A percentile compares a stretch with the other conserved stretches of the same genome.
These are phyloP conservation scores for Poecilus cupreus DNA, from an alignment of 2,888 invertebrate species.

Conservation along the genomic window DNA sequence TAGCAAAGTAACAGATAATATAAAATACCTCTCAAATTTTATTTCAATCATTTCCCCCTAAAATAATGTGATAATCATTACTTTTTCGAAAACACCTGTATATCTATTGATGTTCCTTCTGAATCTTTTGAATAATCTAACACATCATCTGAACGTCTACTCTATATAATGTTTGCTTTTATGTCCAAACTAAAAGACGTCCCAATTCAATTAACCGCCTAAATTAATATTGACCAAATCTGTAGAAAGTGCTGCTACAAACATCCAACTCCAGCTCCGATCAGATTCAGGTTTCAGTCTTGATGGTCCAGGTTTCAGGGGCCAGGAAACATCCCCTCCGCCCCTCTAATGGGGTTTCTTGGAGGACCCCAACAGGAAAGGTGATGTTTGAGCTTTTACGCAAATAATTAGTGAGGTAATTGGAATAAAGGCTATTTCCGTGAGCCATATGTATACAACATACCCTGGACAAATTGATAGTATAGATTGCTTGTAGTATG, in stretches of 20 bases:
- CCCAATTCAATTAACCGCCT: constrained; percentile 63
- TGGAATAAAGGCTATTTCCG: constrained; percentile 53
- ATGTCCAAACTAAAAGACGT: constrained; percentile 61
- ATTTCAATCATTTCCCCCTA: no score
- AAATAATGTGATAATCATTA: no score
- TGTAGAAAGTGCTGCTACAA: constrained; percentile 51
- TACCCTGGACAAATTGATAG: constrained; percentile 1
- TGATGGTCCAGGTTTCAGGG: not conserved
- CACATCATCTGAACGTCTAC: no score
- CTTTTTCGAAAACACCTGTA: no score
- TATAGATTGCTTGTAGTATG: not conserved
- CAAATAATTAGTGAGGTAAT: constrained; percentile 53
- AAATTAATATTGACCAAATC: constrained; percentile 69
- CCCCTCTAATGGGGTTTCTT: no score
- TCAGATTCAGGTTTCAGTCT: no score
- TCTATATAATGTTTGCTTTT: not conserved
- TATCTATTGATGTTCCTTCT: no score
- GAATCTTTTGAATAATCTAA: no score
- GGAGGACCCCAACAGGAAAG: not conserved
- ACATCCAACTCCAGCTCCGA: not conserved
- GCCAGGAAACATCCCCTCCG: no score
- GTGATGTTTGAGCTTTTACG: constrained; percentile 56
- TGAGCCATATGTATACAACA: not conserved
- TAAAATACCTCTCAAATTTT: no score
- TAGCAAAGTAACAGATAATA: no score